Conservation (phyloP, 2,113 vertebrate genomes). For the Pituophis catenifer region DNA sequence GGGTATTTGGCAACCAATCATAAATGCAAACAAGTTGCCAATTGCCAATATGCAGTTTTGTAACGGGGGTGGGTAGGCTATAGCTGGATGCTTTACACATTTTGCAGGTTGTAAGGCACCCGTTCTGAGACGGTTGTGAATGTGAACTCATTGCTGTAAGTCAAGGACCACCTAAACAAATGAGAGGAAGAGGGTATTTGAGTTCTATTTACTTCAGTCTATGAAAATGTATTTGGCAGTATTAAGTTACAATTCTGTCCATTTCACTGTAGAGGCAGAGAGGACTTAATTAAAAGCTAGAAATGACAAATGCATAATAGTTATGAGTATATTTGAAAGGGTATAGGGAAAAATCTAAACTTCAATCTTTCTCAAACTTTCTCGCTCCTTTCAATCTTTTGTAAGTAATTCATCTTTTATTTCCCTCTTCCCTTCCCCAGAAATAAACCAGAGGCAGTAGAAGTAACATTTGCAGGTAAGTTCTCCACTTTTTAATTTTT, state of each 20-base stretch:
- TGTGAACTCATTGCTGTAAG: background rate
- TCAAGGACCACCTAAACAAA: background rate
- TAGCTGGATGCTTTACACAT: background rate
- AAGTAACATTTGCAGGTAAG: constrained; percentile 98
- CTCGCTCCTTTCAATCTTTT: constrained; percentile 7
- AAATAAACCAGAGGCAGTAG: constrained; percentile 97
- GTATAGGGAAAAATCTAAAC: background rate
- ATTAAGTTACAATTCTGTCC: background rate
- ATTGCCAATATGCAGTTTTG: background rate
- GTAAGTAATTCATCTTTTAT: constrained; percentile 39
- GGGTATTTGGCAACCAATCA: background rate
- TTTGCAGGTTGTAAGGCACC: background rate
- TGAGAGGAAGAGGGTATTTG: background rate
- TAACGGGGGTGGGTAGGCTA: background rate
- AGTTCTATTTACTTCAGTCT: background rate
- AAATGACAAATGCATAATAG: accelerated
- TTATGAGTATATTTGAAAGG: background rate
- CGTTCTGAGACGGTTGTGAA: background rate
- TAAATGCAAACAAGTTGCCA: background rate
- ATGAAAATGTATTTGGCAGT: background rate
- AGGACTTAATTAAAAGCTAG: background rate
- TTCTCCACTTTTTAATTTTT: background rate
- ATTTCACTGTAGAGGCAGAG: background rate
- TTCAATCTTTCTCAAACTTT: background rate
- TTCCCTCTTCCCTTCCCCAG: constrained; percentile 69